Conservation (phyloP, 1,140 invertebrate genomes). For the Ridgeia piscesae region DNA sequence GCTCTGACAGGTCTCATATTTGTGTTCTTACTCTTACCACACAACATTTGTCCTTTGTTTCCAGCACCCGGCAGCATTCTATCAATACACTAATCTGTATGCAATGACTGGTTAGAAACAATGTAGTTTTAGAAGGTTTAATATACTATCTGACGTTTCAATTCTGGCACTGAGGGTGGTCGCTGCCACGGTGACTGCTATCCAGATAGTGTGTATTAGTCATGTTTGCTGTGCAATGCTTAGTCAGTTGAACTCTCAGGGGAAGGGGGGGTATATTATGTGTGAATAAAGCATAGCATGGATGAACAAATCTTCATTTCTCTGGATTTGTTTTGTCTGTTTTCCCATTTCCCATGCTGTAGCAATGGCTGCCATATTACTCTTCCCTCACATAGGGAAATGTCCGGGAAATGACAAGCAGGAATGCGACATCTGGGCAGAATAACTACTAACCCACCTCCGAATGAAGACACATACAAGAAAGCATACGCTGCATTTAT, state of each 20-base stretch:
- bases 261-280: neutral
- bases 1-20: no score
- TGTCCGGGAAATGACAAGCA: neutral
- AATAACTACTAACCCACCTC: no score
- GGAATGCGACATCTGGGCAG: neutral
- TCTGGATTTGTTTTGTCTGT: neutral
- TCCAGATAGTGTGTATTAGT: neutral
- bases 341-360: neutral
- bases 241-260: neutral
- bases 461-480: neutral
- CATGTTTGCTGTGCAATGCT: neutral
- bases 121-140: no score
- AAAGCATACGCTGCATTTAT: neutral
- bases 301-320: neutral
- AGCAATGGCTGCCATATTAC: neutral
- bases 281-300: slow-evolving; percentile 10
- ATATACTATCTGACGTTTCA: neutral
- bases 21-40: no score
- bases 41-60: no score
- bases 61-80: neutral
- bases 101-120: neutral
- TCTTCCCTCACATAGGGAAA: neutral
- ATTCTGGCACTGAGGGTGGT: no score
- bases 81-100: neutral
- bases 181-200: no score